phyloP scores from a whole-genome alignment of 2,113 vertebrate genomes.

The Poecile atricapillus region DNA sequence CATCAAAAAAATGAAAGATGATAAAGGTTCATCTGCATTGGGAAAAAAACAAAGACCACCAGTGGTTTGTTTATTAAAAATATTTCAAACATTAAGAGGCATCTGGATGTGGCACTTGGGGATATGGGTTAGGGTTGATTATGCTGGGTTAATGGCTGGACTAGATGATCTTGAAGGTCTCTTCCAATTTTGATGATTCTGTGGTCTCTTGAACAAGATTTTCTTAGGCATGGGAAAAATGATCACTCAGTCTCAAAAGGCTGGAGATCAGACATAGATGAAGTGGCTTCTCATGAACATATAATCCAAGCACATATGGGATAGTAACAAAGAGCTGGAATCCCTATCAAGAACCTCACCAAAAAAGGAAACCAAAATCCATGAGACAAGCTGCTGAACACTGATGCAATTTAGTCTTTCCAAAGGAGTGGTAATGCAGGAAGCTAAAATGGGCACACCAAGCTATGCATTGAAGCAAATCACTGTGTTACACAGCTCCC shows the following conservation, averaged over 20 bases:
- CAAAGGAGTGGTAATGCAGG: neutral
- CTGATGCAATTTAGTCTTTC: neutral
- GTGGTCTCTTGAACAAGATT: neutral
- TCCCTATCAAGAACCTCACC: neutral
- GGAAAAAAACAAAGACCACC: neutral
- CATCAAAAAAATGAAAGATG: neutral
- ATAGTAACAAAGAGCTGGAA: neutral
- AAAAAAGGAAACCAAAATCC: neutral
- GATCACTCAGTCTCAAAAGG: neutral
- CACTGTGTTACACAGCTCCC: neutral
- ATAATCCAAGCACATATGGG: neutral
- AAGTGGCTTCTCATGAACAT: neutral
- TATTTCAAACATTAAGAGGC: neutral
- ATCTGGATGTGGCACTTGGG: neutral
- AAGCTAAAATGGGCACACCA: neutral
- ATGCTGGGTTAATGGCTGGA: neutral
- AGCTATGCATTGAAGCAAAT: rapidly evolving
- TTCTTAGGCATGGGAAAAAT: neutral
- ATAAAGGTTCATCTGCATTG: neutral
- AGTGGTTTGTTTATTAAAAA: neutral
- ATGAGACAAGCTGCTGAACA: neutral
- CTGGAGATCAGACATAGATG: neutral
- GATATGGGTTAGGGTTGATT: neutral
- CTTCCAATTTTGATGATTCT: neutral
- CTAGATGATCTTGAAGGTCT: neutral